phyloP scores from a whole-genome alignment of 2,888 invertebrate species.

The Leptopilina myrica region DNA sequence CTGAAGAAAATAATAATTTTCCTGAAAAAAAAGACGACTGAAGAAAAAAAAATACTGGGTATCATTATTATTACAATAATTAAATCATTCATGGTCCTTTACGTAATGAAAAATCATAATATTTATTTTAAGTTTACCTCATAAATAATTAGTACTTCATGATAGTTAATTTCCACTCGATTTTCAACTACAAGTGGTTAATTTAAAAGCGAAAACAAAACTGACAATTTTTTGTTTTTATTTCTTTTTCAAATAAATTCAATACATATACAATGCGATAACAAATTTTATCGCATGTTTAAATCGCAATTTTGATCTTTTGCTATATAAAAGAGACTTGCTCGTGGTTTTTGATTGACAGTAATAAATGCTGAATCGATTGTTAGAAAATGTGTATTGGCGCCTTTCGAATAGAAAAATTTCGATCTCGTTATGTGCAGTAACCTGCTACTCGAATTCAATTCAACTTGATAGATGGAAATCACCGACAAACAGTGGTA shows the following conservation, averaged over 20 bases:
- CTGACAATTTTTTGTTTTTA: too few species aligned
- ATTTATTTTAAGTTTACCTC: conserved; percentile 14
- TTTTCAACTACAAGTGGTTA: too few species aligned
- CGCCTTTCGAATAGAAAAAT: conserved; percentile 9
- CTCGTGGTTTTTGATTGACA: not conserved
- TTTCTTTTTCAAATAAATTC: too few species aligned
- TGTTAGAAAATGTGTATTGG: conserved; percentile 32
- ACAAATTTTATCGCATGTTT: conserved; percentile 30
- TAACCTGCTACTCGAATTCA: conserved; percentile 32
- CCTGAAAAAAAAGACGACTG: too few species aligned
- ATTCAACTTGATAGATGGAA: conserved; percentile 32
- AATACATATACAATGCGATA: not conserved
- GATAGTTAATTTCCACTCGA: not conserved
- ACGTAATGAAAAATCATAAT: not conserved
- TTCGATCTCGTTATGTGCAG: conserved; percentile 3
- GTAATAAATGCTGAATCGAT: conserved; percentile 30
- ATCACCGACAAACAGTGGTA: not conserved
- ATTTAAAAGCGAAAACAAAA: too few species aligned
- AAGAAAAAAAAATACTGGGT: not conserved
- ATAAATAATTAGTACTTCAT: conserved; percentile 26
- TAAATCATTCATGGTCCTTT: conserved; percentile 8
- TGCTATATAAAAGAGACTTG: not conserved
- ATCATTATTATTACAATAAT: conserved; percentile 19
- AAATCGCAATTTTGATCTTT: conserved; percentile 1
- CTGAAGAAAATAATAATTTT: not conserved